Base-by-base conservation (phyloP, 2,888 invertebrate species). In the Drosophila fungiperda region DNA sequence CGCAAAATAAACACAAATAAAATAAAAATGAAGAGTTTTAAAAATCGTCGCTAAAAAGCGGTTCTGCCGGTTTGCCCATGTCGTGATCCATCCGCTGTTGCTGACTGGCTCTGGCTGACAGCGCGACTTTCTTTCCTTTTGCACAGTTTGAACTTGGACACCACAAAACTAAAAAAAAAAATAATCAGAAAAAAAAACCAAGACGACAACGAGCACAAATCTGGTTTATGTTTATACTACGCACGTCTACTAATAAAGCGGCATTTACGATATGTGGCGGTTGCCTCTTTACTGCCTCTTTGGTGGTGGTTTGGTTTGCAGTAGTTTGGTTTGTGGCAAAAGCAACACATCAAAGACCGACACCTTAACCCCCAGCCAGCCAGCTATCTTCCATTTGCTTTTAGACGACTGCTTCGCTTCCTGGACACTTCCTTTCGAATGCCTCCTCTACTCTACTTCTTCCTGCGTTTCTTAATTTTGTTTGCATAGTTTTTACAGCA, bases 121-220 rank as follows among this genome's bases (percentile, higher is more conserved):
- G 48, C 55, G 52, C 38, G 73, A 76, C 79, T 81, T 82, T 87
- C 86, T 84, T 87, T 87, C 83, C 86, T 85, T 85, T 83, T 66
- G 83, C 83, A 82, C 80, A 81, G 80, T 87, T 86, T 87, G 87
- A 87, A 87, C 87, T 87, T 87, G 87, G 88, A 86, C 87, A 87
- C 86, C 85, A 74, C 71, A 55, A 38, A 55, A 38, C 26, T 11
- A 11, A 35, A 52, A 52, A 49, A 32, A 36, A 33, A 23, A 35
- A 52, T n/a, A 45, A 20, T 20, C 7, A 20, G 20, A 20, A 42
- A 20, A 54, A 26, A 54, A 54, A 54, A 36, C 6, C 15, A 33
- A 60, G 38, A 55, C 68, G 60, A 62, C 72, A 68, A 62, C 68
- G 42, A 68, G 73, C 80, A 69, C 59, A 82, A 86, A 87, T 87